Percentiles rank a stretch among this genome's conserved stretches.
Evolutionary conservation across 1,140 invertebrate genomes (phyloP).

Genomic region (Papilio polyxenes): DNA sequence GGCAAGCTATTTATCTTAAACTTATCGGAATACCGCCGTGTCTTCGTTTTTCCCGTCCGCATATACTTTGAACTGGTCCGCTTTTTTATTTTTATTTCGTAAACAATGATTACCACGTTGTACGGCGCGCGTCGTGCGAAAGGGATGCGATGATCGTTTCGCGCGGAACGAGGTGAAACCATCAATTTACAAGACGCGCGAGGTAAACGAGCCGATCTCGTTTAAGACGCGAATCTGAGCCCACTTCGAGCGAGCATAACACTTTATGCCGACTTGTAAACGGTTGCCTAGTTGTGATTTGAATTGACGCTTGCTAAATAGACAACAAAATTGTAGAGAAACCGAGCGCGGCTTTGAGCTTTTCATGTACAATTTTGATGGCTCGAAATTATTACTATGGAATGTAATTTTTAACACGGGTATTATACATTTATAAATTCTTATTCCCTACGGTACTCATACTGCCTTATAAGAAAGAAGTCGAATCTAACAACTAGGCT

Average conservation of each 20-base stretch:
- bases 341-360: neutral
- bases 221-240: slow-evolving; percentile 51
- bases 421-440: neutral
- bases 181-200: slow-evolving; percentile 69
- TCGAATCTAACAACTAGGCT: slow-evolving; percentile 7
- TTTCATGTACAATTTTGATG: neutral
- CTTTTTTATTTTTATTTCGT: slow-evolving; percentile 72
- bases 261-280: slow-evolving; percentile 22
- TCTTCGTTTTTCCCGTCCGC: slow-evolving; percentile 67
- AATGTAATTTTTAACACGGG: neutral
- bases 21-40: slow-evolving; percentile 69
- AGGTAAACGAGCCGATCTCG: slow-evolving; percentile 59
- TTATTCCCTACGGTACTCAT: neutral
- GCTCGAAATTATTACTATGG: neutral
- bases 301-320: slow-evolving; percentile 21
- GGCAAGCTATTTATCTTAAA: slow-evolving; percentile 76
- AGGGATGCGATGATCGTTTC: slow-evolving; percentile 70
- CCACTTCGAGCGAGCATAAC: neutral
- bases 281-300: slow-evolving; percentile 23
- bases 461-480: neutral
- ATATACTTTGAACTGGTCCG: slow-evolving; percentile 62
- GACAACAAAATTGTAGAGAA: slow-evolving; percentile 13
- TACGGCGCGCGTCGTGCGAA: slow-evolving; percentile 62
- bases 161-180: slow-evolving; percentile 73
- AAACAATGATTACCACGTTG: slow-evolving; percentile 73